A percentile compares a stretch with the other conserved stretches of the same genome.
Conservation (phyloP, 2,113 vertebrate genomes). For the Elaphurus davidianus region DNA sequence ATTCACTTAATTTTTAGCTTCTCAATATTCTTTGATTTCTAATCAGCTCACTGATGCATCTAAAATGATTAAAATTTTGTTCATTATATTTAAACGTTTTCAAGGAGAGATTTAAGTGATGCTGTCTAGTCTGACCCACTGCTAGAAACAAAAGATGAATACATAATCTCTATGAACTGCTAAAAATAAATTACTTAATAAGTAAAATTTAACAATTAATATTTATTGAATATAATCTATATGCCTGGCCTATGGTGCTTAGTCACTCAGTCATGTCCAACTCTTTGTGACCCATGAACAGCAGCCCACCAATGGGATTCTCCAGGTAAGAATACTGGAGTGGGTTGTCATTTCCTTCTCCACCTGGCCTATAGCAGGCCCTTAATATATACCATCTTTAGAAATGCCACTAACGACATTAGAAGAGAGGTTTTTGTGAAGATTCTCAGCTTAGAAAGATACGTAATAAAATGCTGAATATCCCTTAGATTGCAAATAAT, state of each 20-base stretch:
- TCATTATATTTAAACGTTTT: neutral
- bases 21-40: neutral
- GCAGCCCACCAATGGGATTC: neutral
- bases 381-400: neutral
- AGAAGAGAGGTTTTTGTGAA: neutral
- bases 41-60: neutral
- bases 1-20: neutral
- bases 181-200: neutral
- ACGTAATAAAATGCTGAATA: neutral
- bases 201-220: neutral
- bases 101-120: neutral
- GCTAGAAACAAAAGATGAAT: neutral
- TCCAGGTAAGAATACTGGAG: neutral
- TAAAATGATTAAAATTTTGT: neutral
- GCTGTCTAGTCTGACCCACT: neutral
- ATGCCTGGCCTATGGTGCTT: neutral
- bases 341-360: neutral
- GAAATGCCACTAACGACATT: neutral
- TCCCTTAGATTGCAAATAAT: neutral
- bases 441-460: neutral
- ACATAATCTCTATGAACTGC: neutral
- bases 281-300: neutral
- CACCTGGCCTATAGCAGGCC: neutral
- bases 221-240: neutral
- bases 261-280: neutral